phyloP scores from a whole-genome alignment of 2,113 vertebrate species.

The Hipposideros armiger region DNA sequence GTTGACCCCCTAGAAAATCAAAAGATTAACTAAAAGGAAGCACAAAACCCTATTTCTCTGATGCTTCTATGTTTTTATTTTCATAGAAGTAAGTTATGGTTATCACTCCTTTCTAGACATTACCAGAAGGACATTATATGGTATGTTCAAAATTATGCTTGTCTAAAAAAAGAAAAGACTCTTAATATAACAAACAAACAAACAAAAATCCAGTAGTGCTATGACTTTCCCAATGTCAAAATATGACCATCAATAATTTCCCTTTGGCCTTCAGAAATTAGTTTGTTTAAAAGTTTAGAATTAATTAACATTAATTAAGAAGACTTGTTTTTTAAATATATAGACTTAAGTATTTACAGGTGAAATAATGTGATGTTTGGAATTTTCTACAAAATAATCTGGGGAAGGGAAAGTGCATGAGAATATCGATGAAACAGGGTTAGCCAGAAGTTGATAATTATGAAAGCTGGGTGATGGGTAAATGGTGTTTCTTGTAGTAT shows the following conservation, averaged over 20 bases:
- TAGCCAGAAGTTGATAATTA: not conserved
- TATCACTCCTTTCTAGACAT: not conserved
- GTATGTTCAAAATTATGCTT: not conserved
- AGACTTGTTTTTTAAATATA: not conserved
- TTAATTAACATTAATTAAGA: not conserved
- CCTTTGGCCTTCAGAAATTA: not conserved
- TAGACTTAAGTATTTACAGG: not conserved
- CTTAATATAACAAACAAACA: not conserved
- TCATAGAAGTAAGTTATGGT: not conserved
- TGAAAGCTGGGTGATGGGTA: not conserved
- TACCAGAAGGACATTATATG: not conserved
- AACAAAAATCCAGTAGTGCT: not conserved
- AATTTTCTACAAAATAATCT: slow-evolving; percentile 26
- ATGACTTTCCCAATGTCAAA: not conserved
- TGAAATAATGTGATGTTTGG: not conserved
- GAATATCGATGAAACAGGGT: not conserved
- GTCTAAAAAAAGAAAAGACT: not conserved
- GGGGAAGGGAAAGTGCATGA: not conserved
- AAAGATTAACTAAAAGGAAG: not conserved
- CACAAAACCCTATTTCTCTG: not conserved
- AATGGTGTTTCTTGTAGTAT: not conserved
- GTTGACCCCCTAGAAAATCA: not conserved
- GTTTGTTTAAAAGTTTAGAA: not conserved
- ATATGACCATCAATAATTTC: not conserved
- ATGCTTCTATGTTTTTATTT: not conserved